Evolutionary conservation across 1,140 invertebrate genomes (phyloP).

Genomic region (Hylaeus volcanicus): DNA sequence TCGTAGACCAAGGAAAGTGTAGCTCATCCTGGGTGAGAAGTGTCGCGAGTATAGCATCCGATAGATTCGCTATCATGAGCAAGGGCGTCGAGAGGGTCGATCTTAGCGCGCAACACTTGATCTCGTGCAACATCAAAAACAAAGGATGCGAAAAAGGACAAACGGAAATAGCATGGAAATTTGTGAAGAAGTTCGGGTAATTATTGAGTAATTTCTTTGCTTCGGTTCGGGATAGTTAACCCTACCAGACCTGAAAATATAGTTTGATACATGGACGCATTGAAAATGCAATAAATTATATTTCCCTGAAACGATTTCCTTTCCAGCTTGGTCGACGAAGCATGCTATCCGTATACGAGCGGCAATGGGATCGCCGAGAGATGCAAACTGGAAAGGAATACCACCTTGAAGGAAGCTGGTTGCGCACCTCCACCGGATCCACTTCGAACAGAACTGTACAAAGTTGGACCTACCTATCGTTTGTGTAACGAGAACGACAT

Average conservation of each 20-base stretch:
- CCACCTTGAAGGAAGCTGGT: slow-evolving; percentile 80
- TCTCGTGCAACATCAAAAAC: slow-evolving; percentile 91
- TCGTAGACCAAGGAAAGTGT: slow-evolving; percentile 95
- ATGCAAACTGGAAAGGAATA: slow-evolving; percentile 82
- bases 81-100: slow-evolving; percentile 86
- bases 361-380: slow-evolving; percentile 79
- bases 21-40: slow-evolving; percentile 96
- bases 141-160: slow-evolving; percentile 93
- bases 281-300: no score
- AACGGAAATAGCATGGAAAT: slow-evolving; percentile 95
- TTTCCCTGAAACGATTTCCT: no score
- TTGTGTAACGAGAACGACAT: slow-evolving; percentile 90
- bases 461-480: slow-evolving; percentile 92
- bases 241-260: no score
- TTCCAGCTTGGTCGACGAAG: slow-evolving; percentile 88
- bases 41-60: slow-evolving; percentile 89
- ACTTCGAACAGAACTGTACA: slow-evolving; percentile 84
- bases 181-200: slow-evolving; percentile 91
- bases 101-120: slow-evolving; percentile 91
- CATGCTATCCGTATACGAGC: slow-evolving; percentile 88
- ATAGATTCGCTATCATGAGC: slow-evolving; percentile 91
- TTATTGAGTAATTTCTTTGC: no score
- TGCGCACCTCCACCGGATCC: slow-evolving; percentile 79
- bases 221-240: no score
- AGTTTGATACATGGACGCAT: no score